These are phyloP conservation scores for Pyrgus malvae DNA, from an alignment of 2,888 invertebrate species.

Conservation along the genomic window DNA sequence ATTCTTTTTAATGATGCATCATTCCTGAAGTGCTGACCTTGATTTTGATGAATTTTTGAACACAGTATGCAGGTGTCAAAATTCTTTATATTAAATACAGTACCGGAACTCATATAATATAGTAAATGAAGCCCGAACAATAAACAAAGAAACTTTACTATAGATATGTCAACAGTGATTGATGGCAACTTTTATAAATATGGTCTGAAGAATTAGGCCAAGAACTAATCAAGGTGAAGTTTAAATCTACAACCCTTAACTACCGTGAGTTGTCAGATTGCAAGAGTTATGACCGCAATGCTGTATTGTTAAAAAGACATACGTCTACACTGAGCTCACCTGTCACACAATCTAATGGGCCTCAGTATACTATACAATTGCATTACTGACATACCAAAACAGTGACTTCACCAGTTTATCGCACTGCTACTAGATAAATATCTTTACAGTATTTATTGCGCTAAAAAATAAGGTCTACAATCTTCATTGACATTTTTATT, in stretches of 20 bases:
- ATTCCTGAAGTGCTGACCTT: neutral
- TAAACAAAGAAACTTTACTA: too few species aligned
- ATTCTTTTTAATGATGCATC: constrained; percentile 9
- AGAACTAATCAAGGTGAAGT: constrained; percentile 55
- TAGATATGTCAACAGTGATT: too few species aligned
- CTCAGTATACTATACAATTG: neutral
- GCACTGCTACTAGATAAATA: too few species aligned
- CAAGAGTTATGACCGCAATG: constrained; percentile 48
- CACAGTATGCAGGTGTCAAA: too few species aligned
- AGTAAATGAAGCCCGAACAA: too few species aligned
- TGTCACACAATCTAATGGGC: constrained; percentile 9
- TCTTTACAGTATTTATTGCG: too few species aligned
- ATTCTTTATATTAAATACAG: too few species aligned
- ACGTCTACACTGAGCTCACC: constrained; percentile 12
- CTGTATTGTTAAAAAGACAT: constrained; percentile 25
- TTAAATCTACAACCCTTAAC: constrained; percentile 65
- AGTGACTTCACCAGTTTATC: too few species aligned
- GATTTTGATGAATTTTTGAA: too few species aligned
- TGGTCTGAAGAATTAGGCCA: constrained; percentile 67
- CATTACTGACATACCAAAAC: neutral
- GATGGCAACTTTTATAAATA: constrained; percentile 67
- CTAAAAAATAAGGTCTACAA: too few species aligned
- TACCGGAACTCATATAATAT: too few species aligned
- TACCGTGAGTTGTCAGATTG: constrained; percentile 55
- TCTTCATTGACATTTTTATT: too few species aligned